Conservation (phyloP, 2,113 vertebrate genomes). For the Nothobranchius kuhntae region DNA sequence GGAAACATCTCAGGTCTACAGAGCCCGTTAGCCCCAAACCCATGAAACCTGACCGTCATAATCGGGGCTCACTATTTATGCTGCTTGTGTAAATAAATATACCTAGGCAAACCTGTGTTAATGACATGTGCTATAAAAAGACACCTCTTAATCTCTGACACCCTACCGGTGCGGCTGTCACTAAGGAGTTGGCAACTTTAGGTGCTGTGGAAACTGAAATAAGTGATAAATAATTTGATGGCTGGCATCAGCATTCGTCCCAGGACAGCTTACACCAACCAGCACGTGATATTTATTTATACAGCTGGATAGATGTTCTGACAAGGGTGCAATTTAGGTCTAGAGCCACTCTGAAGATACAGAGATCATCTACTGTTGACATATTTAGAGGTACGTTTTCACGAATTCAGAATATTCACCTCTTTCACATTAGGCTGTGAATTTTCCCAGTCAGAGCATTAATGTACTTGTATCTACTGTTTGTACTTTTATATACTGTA, state of each 20-base stretch:
- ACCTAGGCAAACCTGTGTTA: constrained; percentile 80
- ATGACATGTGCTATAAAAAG: constrained; percentile 79
- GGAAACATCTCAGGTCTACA: constrained; percentile 53
- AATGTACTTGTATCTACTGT: neutral
- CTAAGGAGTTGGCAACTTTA: constrained; percentile 59
- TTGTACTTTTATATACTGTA: neutral
- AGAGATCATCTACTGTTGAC: constrained; percentile 6
- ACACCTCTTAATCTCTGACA: constrained; percentile 72
- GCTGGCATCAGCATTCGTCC: constrained; percentile 65
- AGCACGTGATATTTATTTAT: constrained; percentile 76
- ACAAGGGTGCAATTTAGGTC: constrained; percentile 60
- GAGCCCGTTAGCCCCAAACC: constrained; percentile 40
- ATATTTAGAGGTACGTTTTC: neutral
- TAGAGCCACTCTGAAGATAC: constrained; percentile 48
- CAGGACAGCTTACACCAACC: constrained; percentile 68
- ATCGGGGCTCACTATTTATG: constrained; percentile 75
- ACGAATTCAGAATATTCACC: neutral
- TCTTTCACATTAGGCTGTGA: neutral
- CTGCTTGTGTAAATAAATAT: constrained; percentile 84
- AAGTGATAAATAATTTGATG: constrained; percentile 75
- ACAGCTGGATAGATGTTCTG: constrained; percentile 67
- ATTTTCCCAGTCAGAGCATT: neutral
- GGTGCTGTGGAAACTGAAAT: constrained; percentile 73
- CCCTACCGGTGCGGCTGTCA: constrained; percentile 61
- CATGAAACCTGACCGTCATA: constrained; percentile 75